Evolutionary conservation across 1,140 invertebrate species (phyloP), one percentile per base, ranked within the genome.

Genomic region (Teleopsis dalmanni): DNA sequence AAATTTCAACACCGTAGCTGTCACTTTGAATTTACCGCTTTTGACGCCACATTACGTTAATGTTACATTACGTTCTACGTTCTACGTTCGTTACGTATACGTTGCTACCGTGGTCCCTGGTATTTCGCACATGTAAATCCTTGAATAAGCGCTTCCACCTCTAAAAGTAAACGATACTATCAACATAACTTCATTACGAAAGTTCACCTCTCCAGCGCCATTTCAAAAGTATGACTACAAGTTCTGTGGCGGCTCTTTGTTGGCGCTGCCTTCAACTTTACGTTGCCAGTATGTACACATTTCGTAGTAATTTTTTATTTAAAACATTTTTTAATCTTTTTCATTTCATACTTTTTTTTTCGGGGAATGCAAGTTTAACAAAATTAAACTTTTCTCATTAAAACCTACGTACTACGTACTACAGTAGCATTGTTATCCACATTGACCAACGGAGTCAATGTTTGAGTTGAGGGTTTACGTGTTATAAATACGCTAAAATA

Each of bases 341-440:
- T 31, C 26, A 31, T 31, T 31, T n/a, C 19, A 37, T 35, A 6
- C 33, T 33, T 46, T 47, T 25, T 38, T 51, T 40, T 31, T 40
- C n/a, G n/a, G n/a, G n/a, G 65, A 65, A 65, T 57, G 62, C 65
- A 65, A 65, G 55, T 66, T 66, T 67, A 64, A 66, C 59, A 57
- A 62, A 64, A 67, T 67, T 67, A 67, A 67, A 67, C 64, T 67
- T 67, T 67, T 67, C 64, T 67, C 64, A 67, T 67, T 67, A 67
- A 67, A 67, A 67, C 64, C 61, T 64, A 64, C 60, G 54, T 64
- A 58, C 61, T 37, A 14, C 16, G n/a, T n/a, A n/a, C n/a, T n/a
- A n/a, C n/a, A n/a, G n/a, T n/a, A n/a, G n/a, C n/a, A n/a, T n/a
- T n/a, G n/a, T n/a, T n/a, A n/a, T n/a, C n/a, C n/a, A n/a, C n/a